phyloP scores from a whole-genome alignment of 2,113 vertebrate genomes.

The Alligator mississippiensis region DNA sequence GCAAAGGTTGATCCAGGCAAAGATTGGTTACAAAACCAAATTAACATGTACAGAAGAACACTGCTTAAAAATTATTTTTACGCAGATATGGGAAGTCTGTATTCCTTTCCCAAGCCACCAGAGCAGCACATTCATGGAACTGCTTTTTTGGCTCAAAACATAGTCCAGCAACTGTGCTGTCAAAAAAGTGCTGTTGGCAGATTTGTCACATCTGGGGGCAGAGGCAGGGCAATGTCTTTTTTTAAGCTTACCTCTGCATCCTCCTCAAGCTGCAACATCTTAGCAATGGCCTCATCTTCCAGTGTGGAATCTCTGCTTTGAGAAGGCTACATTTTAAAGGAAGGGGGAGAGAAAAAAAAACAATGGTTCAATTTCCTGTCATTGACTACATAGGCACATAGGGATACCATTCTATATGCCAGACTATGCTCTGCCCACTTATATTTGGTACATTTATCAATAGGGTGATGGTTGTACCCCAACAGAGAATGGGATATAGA shows the following conservation, averaged over 20 bases:
- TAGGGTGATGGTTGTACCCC: no score
- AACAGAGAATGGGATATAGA: not conserved
- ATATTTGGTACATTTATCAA: not conserved
- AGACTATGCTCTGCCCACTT: not conserved
- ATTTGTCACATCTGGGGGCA: not conserved
- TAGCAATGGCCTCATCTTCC: conserved; percentile 89
- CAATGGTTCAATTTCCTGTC: not conserved
- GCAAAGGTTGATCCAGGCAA: not conserved
- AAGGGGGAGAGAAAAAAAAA: conserved; percentile 25
- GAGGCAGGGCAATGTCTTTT: not conserved
- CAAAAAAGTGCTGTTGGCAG: not conserved
- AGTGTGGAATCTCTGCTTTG: conserved; percentile 76
- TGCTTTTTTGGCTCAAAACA: not conserved
- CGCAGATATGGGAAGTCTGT: not conserved
- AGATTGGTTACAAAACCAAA: not conserved
- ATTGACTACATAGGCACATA: not conserved
- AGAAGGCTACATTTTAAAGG: conserved; percentile 75
- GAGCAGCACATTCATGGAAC: not conserved
- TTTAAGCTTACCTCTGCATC: conserved; percentile 86
- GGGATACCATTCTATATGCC: not conserved
- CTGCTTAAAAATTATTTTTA: not conserved
- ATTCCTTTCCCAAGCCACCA: not conserved
- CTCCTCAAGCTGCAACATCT: conserved; percentile 90
- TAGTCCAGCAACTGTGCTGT: not conserved
- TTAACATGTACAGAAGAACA: not conserved